Percentiles rank a stretch among this genome's conserved stretches.
These are phyloP conservation scores for Tiliqua scincoides DNA, from an alignment of 2,113 vertebrate species.

Conservation along the genomic window DNA sequence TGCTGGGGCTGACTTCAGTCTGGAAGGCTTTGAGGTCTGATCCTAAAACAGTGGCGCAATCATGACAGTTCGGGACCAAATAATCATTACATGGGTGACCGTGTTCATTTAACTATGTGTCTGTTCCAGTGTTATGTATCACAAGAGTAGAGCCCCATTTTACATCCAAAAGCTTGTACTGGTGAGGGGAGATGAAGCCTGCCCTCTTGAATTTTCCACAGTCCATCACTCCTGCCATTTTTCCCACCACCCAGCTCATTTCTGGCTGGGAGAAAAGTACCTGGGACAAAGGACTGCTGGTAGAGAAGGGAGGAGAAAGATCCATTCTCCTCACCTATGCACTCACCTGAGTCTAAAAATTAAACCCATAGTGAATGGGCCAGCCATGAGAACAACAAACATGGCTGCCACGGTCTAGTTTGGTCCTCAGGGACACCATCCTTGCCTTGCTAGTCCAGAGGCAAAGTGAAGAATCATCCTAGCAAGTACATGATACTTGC, in stretches of 20 bases:
- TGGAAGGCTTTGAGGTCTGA: background rate
- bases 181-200: background rate
- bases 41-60: background rate
- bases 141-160: background rate
- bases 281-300: background rate
- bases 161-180: background rate
- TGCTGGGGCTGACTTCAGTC: background rate
- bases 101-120: background rate
- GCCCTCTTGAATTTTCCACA: background rate
- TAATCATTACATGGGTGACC: background rate
- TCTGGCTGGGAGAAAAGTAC: background rate
- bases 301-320: too few species aligned
- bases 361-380: background rate
- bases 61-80: background rate
- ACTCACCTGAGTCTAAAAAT: background rate
- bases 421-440: too few species aligned
- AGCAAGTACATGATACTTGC: background rate
- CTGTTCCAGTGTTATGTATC: background rate
- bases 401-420: background rate
- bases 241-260: background rate
- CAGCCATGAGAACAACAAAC: background rate
- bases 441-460: background rate
- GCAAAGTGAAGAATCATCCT: background rate
- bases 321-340: background rate
- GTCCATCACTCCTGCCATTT: background rate